Percentiles rank a stretch among this genome's conserved stretches.
phyloP scores from a whole-genome alignment of 2,888 invertebrate species.

The Caenorhabditis plicata region DNA sequence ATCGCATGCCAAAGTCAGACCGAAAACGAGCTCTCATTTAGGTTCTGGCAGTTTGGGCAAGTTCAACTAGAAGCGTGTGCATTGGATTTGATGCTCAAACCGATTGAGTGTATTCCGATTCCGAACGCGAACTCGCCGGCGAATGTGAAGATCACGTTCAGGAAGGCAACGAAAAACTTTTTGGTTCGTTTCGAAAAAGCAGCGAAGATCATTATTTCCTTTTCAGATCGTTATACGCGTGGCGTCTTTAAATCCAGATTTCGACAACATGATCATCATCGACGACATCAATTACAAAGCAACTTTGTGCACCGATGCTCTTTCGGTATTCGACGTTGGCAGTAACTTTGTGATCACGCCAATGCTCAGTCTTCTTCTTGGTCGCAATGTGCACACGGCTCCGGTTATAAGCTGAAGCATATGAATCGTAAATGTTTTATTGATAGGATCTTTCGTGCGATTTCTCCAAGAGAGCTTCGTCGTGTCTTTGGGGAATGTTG shows the following conservation, averaged over 20 bases:
- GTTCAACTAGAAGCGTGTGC: slow-evolving; percentile 48
- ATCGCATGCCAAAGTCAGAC: slow-evolving; percentile 56
- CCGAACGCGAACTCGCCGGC: slow-evolving; percentile 44
- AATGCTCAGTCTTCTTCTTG: slow-evolving; percentile 53
- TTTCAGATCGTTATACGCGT: slow-evolving; percentile 57
- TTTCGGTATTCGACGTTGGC: slow-evolving; percentile 58
- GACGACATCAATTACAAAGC: slow-evolving; percentile 59
- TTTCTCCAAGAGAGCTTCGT: slow-evolving; percentile 57
- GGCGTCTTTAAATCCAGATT: slow-evolving; percentile 48
- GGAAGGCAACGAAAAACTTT: slow-evolving; percentile 44
- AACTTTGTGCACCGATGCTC: slow-evolving; percentile 50
- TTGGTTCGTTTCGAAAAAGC: slow-evolving; percentile 14
- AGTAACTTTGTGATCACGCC: slow-evolving; percentile 56
- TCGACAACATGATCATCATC: slow-evolving; percentile 60
- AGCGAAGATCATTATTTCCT: too few species aligned
- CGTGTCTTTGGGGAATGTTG: slow-evolving; percentile 57
- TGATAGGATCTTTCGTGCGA: slow-evolving; percentile 61
- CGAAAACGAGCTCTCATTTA: slow-evolving; percentile 54
- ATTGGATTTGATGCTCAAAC: slow-evolving; percentile 34
- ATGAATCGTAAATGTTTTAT: slow-evolving; percentile 4
- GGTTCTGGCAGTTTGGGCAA: slow-evolving; percentile 50
- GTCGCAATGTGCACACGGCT: slow-evolving; percentile 54
- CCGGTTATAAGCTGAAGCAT: slow-evolving; percentile 29
- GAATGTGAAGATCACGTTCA: slow-evolving; percentile 43
- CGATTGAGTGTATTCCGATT: slow-evolving; percentile 44